Evolutionary conservation across 2,113 vertebrate genomes (phyloP).

Genomic region (Pachyramphus minor): DNA sequence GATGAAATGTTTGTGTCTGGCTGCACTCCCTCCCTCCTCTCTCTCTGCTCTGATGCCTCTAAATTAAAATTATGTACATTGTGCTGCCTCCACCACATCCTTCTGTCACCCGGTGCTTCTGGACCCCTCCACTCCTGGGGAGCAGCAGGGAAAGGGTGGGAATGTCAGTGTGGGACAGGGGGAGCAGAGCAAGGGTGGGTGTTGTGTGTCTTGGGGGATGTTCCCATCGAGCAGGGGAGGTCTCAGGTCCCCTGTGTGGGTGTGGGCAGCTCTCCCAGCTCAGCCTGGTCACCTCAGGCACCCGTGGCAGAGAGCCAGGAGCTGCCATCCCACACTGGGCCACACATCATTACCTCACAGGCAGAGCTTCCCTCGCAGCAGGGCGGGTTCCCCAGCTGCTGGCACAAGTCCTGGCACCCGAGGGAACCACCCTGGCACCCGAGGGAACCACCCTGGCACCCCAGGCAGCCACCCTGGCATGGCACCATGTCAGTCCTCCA

Average conservation of each 20-base stretch:
- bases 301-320: rapidly evolving
- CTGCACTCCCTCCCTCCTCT: background rate
- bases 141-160: background rate
- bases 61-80: background rate
- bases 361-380: background rate
- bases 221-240: background rate
- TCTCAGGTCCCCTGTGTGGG: background rate
- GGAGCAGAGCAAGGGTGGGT: rapidly evolving
- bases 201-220: too few species aligned
- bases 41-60: background rate
- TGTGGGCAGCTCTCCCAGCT: background rate
- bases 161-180: rapidly evolving
- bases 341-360: background rate
- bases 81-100: background rate
- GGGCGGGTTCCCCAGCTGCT: background rate
- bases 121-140: background rate
- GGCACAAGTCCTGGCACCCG: background rate
- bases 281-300: background rate
- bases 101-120: background rate
- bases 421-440: background rate
- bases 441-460: background rate
- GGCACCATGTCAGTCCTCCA: background rate
- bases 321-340: rapidly evolving
- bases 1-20: background rate
- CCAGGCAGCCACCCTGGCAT: background rate